Evolutionary conservation across 2,888 invertebrate genomes (phyloP).

Genomic region (Andrena dorsata): DNA sequence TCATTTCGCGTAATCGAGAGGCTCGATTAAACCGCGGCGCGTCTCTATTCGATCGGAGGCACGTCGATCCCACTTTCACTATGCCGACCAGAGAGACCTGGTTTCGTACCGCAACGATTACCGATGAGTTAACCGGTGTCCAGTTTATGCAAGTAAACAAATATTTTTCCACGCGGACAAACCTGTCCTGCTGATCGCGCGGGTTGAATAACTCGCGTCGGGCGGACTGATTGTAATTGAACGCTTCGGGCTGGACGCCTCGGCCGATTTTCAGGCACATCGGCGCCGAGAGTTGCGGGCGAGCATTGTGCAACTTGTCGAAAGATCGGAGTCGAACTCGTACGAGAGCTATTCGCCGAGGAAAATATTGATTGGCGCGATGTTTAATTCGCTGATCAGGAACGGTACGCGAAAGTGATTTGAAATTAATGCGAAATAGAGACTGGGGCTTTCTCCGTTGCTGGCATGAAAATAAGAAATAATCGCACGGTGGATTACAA

Average conservation of each 20-base stretch:
- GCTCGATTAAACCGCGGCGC: conserved; percentile 32
- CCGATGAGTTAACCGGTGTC: conserved; percentile 55
- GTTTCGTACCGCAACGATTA: conserved; percentile 46
- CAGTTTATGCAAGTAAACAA: conserved; percentile 27
- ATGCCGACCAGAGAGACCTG: conserved; percentile 28
- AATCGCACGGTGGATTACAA: not conserved
- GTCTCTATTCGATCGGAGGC: conserved; percentile 42
- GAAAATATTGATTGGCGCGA: not conserved
- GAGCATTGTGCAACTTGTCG: conserved; percentile 26
- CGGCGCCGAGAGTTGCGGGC: conserved; percentile 30
- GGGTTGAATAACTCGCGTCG: not conserved
- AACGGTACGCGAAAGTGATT: conserved; percentile 36
- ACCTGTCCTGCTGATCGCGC: not conserved
- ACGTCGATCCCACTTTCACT: conserved; percentile 71
- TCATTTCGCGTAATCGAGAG: conserved; percentile 25
- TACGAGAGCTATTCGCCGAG: not conserved
- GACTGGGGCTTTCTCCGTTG: conserved; percentile 28
- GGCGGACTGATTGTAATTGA: conserved; percentile 20
- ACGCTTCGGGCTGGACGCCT: not conserved
- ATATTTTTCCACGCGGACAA: conserved; percentile 34
- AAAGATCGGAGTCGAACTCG: not conserved
- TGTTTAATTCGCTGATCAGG: conserved; percentile 13
- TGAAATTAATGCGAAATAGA: conserved; percentile 17
- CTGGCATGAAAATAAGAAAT: conserved; percentile 1
- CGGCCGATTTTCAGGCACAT: conserved; percentile 8